Conservation (phyloP, 1,140 invertebrate species). For the Saccostrea cuccullata region DNA sequence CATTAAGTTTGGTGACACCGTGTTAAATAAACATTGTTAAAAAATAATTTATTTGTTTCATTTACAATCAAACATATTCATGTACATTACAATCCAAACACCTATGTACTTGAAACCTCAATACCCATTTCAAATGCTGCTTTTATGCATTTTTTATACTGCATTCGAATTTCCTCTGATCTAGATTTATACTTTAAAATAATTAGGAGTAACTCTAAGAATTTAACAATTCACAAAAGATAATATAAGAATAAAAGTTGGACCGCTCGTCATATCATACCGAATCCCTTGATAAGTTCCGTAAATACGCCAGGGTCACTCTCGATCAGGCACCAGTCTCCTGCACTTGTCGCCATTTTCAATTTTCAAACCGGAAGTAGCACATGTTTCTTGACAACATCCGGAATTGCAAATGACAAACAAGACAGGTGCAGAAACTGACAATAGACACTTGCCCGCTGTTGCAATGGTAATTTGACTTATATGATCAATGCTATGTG, state of each 20-base stretch:
- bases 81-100: no score
- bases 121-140: no score
- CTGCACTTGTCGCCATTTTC: constrained; percentile 77
- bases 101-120: no score
- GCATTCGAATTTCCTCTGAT: not conserved
- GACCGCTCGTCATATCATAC: not conserved
- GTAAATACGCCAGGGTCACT: constrained; percentile 99
- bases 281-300: constrained; percentile 95
- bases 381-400: constrained; percentile 48
- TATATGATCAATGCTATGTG: constrained; percentile 76
- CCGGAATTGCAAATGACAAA: not conserved
- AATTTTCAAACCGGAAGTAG: constrained; percentile 53
- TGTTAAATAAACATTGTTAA: no score
- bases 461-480: constrained; percentile 43
- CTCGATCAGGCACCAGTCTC: constrained; percentile 99
- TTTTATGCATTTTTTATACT: not conserved
- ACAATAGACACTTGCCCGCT: constrained; percentile 32
- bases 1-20: no score
- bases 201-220: not conserved
- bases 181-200: not conserved
- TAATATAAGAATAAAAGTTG: not conserved
- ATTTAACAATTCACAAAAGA: not conserved
- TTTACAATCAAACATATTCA: no score
- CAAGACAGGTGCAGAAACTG: not conserved
- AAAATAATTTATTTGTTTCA: no score